phyloP scores from a whole-genome alignment of 2,888 invertebrate genomes.

The Megaustenia siamemsis region DNA sequence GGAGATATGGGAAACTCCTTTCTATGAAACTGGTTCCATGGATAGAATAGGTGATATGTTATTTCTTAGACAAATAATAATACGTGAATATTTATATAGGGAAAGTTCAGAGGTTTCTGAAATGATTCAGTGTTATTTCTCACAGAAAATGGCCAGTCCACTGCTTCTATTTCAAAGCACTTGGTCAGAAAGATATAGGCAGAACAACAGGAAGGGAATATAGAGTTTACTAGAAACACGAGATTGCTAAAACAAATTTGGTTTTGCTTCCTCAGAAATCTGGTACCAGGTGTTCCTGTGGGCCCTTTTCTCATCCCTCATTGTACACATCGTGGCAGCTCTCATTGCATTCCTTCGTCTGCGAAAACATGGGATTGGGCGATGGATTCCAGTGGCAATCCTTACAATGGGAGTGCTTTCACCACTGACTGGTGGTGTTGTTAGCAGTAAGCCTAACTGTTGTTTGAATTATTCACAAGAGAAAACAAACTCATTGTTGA shows the following conservation, averaged over 20 bases:
- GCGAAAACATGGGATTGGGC: slow-evolving; percentile 94
- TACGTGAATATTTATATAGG: no score
- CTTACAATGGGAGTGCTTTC: slow-evolving; percentile 93
- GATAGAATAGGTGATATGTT: no score
- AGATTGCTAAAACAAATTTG: background rate
- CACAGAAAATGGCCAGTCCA: no score
- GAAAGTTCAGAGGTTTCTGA: no score
- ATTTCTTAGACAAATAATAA: no score
- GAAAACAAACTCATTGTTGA: no score
- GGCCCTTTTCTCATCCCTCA: slow-evolving; percentile 95
- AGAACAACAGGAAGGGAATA: background rate
- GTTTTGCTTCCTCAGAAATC: slow-evolving; percentile 86
- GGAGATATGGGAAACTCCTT: no score
- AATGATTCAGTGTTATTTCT: no score
- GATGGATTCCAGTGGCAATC: slow-evolving; percentile 91
- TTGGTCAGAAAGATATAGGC: no score
- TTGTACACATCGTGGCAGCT: slow-evolving; percentile 93
- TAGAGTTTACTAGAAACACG: background rate
- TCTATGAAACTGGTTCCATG: no score
- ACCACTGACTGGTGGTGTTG: slow-evolving; percentile 90
- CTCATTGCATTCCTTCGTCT: slow-evolving; percentile 93
- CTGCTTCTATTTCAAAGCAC: no score
- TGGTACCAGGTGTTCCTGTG: slow-evolving; percentile 98
- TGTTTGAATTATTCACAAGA: no score
- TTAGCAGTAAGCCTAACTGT: slow-evolving; percentile 75